A percentile compares a stretch with the other conserved stretches of the same genome.
These are phyloP conservation scores for Etheostoma spectabile DNA, from an alignment of 2,113 vertebrate genomes.

Conservation along the genomic window DNA sequence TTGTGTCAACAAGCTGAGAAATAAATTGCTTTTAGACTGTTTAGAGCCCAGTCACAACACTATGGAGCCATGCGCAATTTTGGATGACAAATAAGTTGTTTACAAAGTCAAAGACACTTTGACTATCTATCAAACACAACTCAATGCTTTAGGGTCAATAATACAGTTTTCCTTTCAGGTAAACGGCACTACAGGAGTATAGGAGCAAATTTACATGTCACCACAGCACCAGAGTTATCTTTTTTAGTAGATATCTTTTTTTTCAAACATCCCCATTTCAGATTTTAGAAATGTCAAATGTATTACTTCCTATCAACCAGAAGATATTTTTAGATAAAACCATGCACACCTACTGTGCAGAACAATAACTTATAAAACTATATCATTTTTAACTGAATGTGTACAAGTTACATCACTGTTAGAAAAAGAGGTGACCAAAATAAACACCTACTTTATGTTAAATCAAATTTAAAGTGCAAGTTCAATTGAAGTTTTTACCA, in stretches of 20 bases:
- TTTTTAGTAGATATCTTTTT: conserved; percentile 14
- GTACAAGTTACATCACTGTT: not conserved
- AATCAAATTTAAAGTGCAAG: no score
- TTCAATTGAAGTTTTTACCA: not conserved
- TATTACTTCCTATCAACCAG: not conserved
- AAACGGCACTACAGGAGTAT: not conserved
- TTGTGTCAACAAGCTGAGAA: not conserved
- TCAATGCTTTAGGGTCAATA: conserved; percentile 22
- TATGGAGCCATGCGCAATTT: not conserved
- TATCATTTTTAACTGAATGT: not conserved
- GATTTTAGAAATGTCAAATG: not conserved
- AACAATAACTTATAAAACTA: not conserved
- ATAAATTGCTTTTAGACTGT: not conserved
- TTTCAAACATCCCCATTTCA: not conserved
- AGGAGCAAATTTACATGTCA: not conserved
- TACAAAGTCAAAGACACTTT: not conserved
- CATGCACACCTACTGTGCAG: not conserved
- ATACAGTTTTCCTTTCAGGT: conserved; percentile 11
- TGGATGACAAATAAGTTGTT: conserved; percentile 19
- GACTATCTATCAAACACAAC: not conserved
- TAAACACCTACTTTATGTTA: no score
- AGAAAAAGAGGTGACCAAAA: not conserved
- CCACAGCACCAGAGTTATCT: not conserved
- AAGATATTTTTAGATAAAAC: not conserved
- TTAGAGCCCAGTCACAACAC: not conserved